Conservation (phyloP, 2,113 vertebrate species). For the Leucosticte australis region DNA sequence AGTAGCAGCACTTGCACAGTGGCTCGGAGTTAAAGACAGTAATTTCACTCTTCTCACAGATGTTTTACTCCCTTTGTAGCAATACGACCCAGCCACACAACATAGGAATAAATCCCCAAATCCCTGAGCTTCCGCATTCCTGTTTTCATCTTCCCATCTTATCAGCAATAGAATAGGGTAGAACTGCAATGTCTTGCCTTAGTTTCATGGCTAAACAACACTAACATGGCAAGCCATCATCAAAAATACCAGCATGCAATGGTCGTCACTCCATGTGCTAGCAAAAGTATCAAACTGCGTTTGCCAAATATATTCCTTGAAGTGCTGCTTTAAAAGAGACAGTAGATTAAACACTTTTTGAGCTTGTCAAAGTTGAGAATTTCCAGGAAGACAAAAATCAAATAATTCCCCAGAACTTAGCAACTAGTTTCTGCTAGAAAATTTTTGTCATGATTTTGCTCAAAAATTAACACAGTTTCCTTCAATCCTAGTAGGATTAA, state of each 20-base stretch:
- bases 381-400: not conserved
- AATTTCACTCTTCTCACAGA: not conserved
- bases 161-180: not conserved
- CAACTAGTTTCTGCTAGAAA: not conserved
- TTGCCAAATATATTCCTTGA: not conserved
- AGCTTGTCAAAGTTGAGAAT: not conserved
- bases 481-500: not conserved
- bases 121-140: not conserved
- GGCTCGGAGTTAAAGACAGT: not conserved
- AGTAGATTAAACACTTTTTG: not conserved
- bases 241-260: fast-evolving
- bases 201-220: not conserved
- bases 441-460: not conserved
- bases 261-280: not conserved
- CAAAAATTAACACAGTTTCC: not conserved
- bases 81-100: not conserved
- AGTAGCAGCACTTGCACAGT: not conserved
- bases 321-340: not conserved
- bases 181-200: not conserved
- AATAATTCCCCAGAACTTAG: not conserved
- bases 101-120: not conserved
- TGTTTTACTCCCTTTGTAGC: not conserved
- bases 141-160: not conserved
- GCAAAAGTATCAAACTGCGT: not conserved
- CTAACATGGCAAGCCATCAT: not conserved